Percentiles rank a stretch among this genome's conserved stretches.
phyloP scores from a whole-genome alignment of 23 tunicate genomes.

The Botrylloides violaceus region DNA sequence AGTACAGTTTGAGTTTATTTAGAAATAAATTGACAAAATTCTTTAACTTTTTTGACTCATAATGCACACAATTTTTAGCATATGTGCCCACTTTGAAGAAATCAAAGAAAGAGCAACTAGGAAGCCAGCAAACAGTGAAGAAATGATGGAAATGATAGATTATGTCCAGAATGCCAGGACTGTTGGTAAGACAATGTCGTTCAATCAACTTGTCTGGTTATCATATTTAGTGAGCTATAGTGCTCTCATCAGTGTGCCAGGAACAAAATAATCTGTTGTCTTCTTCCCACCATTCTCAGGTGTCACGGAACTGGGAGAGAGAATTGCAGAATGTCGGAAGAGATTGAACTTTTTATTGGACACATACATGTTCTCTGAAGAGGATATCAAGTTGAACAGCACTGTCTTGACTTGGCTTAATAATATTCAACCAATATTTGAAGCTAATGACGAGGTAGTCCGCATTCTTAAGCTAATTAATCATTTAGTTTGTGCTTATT shows the following conservation, averaged over 20 bases:
- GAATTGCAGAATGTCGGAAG: conserved; percentile 58
- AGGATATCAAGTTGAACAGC: conserved; percentile 82
- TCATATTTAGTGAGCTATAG: no score
- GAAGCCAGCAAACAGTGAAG: conserved; percentile 86
- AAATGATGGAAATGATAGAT: conserved; percentile 87
- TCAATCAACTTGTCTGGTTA: no score
- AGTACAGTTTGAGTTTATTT: background rate
- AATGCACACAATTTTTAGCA: conserved; percentile 19
- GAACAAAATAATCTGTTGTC: no score
- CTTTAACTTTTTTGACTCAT: no score
- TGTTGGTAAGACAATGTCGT: conserved; percentile 57
- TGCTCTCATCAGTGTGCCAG: no score
- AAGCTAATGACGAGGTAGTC: conserved; percentile 81
- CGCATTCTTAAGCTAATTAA: no score
- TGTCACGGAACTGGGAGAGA: conserved; percentile 62
- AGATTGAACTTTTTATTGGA: conserved; percentile 73
- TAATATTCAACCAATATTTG: conserved; percentile 61
- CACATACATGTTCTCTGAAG: conserved; percentile 68
- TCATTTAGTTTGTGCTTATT: no score
- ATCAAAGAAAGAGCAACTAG: conserved; percentile 79
- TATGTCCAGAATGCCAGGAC: conserved; percentile 73
- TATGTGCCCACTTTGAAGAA: conserved; percentile 63
- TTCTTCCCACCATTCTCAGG: conserved; percentile 62
- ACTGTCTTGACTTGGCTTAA: conserved; percentile 83
- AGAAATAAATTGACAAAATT: no score